Evolutionary conservation across 2,888 invertebrate species (phyloP), one percentile per base, ranked within the genome.

Genomic region (Brachyptera risi): DNA sequence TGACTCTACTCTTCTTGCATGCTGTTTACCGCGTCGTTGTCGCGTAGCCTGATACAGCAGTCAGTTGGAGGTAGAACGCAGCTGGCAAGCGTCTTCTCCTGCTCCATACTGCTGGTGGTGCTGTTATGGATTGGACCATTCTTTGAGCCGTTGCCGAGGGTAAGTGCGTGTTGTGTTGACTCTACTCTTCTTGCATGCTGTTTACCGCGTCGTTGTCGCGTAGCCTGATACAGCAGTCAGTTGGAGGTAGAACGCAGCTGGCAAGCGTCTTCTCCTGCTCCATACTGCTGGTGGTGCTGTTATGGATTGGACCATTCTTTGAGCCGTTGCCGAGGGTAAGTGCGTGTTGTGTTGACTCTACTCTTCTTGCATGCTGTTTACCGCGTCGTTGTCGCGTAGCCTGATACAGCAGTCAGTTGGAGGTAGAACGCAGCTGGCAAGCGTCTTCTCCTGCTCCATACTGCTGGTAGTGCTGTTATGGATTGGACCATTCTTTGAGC

Each of bases 251-350:
- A 70, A 92, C 94, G 0, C 92, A 93, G 72, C 67, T 90, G 47
- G 89, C 93, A 1, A 88, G 91, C 0, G 71, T 94, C 19, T 82
- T 96, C 56, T 92, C 93, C 2, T 89, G 90, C 63, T 57, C 73
- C 0, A 78, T 95, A 26, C 77, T 96, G 15, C 76, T 94, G 1
- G 78, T 87, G 66, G 90, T 96, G 54, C 77, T 96, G 63, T 77
- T 96, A 58, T 90, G 90, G 83, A 82, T 96, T 65, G 96, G 92
- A 0, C 93, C 93, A 27, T 87, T 91, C 74, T 93, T 96, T 74
- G 87, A 92, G 74, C 81, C 86, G 37, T 77, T 96, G 63, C 96
- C 96, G 58, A 80, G 80, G 72, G 83, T 82, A 70, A 74, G 75
- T 66, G 9, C 37, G n/a, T n/a, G n/a, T n/a, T n/a, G n/a, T n/a